Base-by-base conservation (phyloP, 2,888 invertebrate genomes). In the Eledona agricola region DNA sequence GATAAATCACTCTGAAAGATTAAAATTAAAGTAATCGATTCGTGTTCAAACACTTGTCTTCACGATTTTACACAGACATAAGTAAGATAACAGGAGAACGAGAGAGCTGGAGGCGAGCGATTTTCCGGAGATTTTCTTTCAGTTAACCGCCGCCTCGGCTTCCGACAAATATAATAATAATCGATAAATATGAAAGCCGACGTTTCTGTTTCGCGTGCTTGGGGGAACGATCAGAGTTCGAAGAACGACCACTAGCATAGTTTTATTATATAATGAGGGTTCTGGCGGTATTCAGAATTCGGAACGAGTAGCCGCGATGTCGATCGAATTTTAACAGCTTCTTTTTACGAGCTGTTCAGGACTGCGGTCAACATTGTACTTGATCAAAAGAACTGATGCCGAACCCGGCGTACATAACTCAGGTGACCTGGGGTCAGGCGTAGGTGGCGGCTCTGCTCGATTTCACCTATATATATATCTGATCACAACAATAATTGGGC, bases 311-410 rank as follows among this genome's bases (percentile, higher is more conserved):
- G 37, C 47, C 46, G 38, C 37, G 42, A 35, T 40, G 53, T 49
- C 47, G 47, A 53, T 54, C 50, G 50, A 50, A 42, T 54, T 54
- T 54, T 54, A 50, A 54, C 50, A 50, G 54, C 54, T 46, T 37
- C 46, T 23, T 53, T 53, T 53, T 51, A 47, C 42, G 46, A 47
- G 53, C 40, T 52, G 52, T 38, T 38, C 38, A 28, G 25, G 52
- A 46, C 26, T 46, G 38, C 52, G 52, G 38, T 25, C 40, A 40
- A 50, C 49, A 50, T 50, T 50, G 49, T 40, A 45, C 50, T 50
- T 50, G 43, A 54, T 47, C 50, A 43, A 54, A 54, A 54, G 43
- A 32, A 50, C 35, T 34, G 47, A 34, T 35, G 43, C 50, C 50
- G 50, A 45, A 35, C 42, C 11, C 12, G 23, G 34, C 29, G 49